Conservation (phyloP, 2,797 vertebrate genomes). For the Taeniopygia guttata region DNA sequence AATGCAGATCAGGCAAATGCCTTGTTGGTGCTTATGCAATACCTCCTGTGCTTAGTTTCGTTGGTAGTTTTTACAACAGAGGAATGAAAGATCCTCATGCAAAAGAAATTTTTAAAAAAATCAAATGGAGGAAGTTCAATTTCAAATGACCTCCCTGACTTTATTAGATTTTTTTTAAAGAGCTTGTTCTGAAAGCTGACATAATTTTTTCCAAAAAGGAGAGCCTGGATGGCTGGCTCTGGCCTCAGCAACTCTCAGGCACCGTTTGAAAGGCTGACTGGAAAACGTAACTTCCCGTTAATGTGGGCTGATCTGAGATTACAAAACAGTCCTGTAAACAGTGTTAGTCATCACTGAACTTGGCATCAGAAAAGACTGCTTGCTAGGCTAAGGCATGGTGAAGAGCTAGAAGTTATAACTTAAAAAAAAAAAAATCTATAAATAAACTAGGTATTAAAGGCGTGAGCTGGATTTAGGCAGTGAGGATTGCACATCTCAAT, state of each 20-base stretch:
- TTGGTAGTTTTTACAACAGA: conserved; percentile 3
- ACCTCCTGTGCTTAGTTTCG: conserved; percentile 29
- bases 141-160: neutral
- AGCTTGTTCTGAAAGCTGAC: neutral
- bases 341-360: conserved; percentile 54
- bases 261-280: conserved; percentile 14
- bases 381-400: neutral
- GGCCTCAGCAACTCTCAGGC: conserved; percentile 33
- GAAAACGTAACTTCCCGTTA: conserved; percentile 63
- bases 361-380: conserved; percentile 23
- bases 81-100: neutral
- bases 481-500: neutral
- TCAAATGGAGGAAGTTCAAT: neutral
- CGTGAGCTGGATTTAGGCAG: neutral
- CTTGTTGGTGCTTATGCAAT: conserved; percentile 34
- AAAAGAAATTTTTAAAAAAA: neutral
- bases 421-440: neutral
- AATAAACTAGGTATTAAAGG: neutral
- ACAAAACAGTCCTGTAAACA: conserved; percentile 66
- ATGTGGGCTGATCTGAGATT: conserved; percentile 57
- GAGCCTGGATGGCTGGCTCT: neutral
- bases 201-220: neutral
- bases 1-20: conserved; percentile 31
- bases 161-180: neutral
- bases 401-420: neutral